Base-by-base conservation (phyloP, 2,888 invertebrate species). In the Andricus curvator region DNA sequence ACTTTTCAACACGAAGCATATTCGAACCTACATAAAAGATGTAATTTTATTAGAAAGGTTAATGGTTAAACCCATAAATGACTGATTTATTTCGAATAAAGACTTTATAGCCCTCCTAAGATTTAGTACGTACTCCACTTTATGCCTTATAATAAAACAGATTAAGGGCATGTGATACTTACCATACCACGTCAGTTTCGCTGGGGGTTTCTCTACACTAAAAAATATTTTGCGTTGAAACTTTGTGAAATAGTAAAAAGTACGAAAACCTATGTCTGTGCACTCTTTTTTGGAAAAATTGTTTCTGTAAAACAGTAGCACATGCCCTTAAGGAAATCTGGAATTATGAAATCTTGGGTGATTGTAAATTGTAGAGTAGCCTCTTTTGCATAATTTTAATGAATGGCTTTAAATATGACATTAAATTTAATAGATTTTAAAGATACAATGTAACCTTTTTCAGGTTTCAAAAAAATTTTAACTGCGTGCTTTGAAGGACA, bases 11-110 rank as follows among this genome's bases (percentile, higher is more conserved):
- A 22, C 11, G 22, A 22, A 60, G 2, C 60, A 60, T 60, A 60
- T 22, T 22, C n/a, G 11, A 60, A 60, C 60, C 22, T 11, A 11
- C 11, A 60, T 48, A 60, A 60, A 60, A 13, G 22, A 4, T 60
- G 11, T 60, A 22, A 60, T 60, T 22, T 60, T n/a, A 60, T 60
- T 60, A 60, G 60, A 60, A 22, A 60, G 60, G 22, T 60, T n/a
- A 9, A 25, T 51, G 51, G 70, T 20, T 70, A 51, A 70, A n/a
- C 51, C 48, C 25, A 70, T 70, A 51, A 70, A 51, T 70, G 70
- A 70, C 48, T 70, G 51, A 51, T 70, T 70, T 70, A 70, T 70
- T 29, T 70, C 70, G n/a, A 70, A 70, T 70, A 70, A 70, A 70
- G 48, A 51, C 51, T 70, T 70, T 51, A 70, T 70, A 48, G 48